Evolutionary conservation across 2,888 invertebrate genomes (phyloP).

Genomic region (Hirtodrosophila trivittata): DNA sequence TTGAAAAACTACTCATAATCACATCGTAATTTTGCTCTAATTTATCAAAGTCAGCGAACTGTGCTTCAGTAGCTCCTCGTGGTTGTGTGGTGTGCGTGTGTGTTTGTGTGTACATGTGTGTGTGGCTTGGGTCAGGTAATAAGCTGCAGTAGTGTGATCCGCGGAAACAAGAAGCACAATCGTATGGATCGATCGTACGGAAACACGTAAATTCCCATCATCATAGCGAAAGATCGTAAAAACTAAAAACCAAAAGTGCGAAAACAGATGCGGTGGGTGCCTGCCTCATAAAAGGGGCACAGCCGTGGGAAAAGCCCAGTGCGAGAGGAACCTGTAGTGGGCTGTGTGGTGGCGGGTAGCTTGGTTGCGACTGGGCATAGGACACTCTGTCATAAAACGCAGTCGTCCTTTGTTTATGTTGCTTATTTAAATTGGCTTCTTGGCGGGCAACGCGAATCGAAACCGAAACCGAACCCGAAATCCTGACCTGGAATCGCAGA

Average conservation of each 20-base stretch:
- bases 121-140: conserved; percentile 13
- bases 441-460: conserved; percentile 65
- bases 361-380: conserved; percentile 22
- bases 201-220: conserved; percentile 66
- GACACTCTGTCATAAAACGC: conserved; percentile 55
- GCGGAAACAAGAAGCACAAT: conserved; percentile 21
- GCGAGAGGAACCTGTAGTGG: conserved; percentile 33
- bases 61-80: conserved; percentile 3
- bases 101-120: not conserved
- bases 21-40: too few species aligned
- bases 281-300: conserved; percentile 66
- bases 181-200: conserved; percentile 2
- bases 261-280: conserved; percentile 52
- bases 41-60: conserved; percentile 14
- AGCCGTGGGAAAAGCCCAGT: conserved; percentile 72
- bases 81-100: not conserved
- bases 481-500: conserved; percentile 6
- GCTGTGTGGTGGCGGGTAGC: conserved; percentile 25
- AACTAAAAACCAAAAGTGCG: conserved; percentile 29
- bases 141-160: conserved; percentile 24
- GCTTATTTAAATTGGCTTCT: conserved; percentile 81
- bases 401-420: conserved; percentile 74
- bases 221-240: conserved; percentile 17
- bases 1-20: too few species aligned
- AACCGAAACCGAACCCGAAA: not conserved